Conservation (phyloP, 2,888 invertebrate genomes). For the Podabrus alpinus region DNA sequence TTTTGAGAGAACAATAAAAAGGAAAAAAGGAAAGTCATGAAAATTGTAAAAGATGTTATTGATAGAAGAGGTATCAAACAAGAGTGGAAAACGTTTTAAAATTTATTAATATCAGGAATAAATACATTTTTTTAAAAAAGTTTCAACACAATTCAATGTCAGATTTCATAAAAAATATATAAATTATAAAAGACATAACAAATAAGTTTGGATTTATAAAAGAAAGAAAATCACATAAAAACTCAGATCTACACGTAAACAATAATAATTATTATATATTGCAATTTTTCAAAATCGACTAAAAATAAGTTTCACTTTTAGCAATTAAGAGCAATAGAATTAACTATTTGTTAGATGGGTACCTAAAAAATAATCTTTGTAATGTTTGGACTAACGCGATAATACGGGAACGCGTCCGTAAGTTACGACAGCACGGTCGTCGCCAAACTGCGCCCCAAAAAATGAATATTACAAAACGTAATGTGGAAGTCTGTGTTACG, state of each 20-base stretch:
- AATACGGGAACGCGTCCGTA: neutral
- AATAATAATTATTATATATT: neutral
- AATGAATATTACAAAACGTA: neutral
- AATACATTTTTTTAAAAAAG: conserved; percentile 22
- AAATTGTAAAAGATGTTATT: too few relatives aligned
- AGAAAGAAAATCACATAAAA: neutral
- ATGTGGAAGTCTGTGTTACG: neutral
- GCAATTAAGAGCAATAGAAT: neutral
- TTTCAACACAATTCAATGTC: conserved; percentile 24
- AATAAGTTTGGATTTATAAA: neutral
- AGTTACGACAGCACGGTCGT: neutral
- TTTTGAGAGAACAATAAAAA: too few relatives aligned
- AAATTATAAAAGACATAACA: conserved; percentile 1
- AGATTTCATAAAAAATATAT: conserved; percentile 14
- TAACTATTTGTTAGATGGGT: neutral
- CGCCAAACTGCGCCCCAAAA: neutral
- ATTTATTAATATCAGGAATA: conserved; percentile 7
- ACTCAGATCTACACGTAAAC: neutral
- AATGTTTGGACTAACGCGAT: neutral
- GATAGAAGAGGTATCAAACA: too few relatives aligned
- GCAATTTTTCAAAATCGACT: neutral
- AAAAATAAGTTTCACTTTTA: neutral
- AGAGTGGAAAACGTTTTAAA: neutral
- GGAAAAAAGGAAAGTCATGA: too few relatives aligned
- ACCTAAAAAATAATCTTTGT: neutral